Percentiles rank a stretch among this genome's conserved stretches.
phyloP scores from a whole-genome alignment of 2,888 invertebrate species.

The Hybos culiciformis region DNA sequence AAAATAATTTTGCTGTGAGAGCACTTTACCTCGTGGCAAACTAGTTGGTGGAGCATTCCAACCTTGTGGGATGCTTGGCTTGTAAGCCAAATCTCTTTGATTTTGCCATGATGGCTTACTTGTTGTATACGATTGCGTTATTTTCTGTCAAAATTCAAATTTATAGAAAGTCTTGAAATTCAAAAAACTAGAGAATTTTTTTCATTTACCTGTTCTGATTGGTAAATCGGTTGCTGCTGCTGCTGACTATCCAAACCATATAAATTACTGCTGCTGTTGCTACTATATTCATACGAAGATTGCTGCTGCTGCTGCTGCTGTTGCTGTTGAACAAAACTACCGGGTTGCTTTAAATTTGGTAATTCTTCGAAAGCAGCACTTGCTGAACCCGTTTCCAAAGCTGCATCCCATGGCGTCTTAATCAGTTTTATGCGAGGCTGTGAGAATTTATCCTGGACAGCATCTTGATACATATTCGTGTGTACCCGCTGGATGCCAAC shows the following conservation, averaged over 20 bases:
- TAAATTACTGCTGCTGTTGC: conserved; percentile 10
- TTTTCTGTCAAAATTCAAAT: too few species aligned
- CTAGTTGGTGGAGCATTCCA: conserved; percentile 32
- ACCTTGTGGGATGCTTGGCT: conserved; percentile 33
- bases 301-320: conserved; percentile 6
- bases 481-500: conserved; percentile 44
- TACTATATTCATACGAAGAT: too few species aligned
- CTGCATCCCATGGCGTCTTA: conserved; percentile 58
- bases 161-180: too few species aligned
- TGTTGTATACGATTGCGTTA: too few species aligned
- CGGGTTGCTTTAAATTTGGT: conserved; percentile 11
- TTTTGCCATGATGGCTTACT: conserved; percentile 11
- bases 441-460: conserved; percentile 46
- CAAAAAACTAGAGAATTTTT: not conserved
- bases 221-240: conserved; percentile 12
- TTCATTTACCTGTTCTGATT: conserved; percentile 9
- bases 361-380: conserved; percentile 50
- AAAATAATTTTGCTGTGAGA: too few species aligned
- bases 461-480: conserved; percentile 45
- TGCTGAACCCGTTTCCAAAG: conserved; percentile 54
- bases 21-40: conserved; percentile 31
- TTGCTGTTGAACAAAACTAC: conserved; percentile 11
- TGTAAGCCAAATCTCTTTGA: conserved; percentile 32
- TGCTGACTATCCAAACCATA: conserved; percentile 10
- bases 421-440: conserved; percentile 45